A percentile compares a stretch with the other conserved stretches of the same genome.
These are phyloP conservation scores for Octodon degus DNA, from an alignment of 2,113 vertebrate genomes.

Conservation along the genomic window DNA sequence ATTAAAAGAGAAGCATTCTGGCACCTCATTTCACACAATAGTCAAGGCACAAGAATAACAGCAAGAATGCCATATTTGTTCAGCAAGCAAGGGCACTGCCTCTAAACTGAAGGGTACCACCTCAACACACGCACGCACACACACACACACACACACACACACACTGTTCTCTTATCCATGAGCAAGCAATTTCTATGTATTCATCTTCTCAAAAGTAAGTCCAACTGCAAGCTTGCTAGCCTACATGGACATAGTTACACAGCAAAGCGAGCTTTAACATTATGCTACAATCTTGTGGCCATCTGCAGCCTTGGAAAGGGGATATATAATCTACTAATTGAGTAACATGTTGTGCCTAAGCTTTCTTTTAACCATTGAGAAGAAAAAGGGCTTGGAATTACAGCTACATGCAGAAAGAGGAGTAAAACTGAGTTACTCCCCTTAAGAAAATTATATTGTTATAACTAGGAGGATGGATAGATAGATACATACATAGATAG, in stretches of 20 bases:
- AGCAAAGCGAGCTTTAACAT: background rate
- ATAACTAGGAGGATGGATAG: background rate
- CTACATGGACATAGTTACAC: background rate
- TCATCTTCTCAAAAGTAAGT: slow-evolving; percentile 6
- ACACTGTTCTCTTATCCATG: background rate
- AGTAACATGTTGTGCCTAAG: background rate
- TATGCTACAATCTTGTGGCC: background rate
- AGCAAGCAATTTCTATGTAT: background rate
- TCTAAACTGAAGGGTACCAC: background rate
- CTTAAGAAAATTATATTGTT: background rate
- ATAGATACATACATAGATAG: background rate
- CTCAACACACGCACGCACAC: background rate
- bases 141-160: background rate
- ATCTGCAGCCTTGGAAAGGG: background rate
- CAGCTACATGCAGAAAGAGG: background rate
- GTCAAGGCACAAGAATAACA: background rate
- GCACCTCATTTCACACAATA: background rate
- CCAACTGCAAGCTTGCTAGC: background rate
- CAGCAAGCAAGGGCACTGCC: background rate
- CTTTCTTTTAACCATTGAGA: background rate
- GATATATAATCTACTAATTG: background rate
- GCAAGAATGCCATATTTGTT: background rate
- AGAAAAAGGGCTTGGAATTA: background rate
- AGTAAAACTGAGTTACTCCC: background rate
- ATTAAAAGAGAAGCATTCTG: background rate